Conservation (phyloP, 2,888 invertebrate species). For the Nysson spinosus region DNA sequence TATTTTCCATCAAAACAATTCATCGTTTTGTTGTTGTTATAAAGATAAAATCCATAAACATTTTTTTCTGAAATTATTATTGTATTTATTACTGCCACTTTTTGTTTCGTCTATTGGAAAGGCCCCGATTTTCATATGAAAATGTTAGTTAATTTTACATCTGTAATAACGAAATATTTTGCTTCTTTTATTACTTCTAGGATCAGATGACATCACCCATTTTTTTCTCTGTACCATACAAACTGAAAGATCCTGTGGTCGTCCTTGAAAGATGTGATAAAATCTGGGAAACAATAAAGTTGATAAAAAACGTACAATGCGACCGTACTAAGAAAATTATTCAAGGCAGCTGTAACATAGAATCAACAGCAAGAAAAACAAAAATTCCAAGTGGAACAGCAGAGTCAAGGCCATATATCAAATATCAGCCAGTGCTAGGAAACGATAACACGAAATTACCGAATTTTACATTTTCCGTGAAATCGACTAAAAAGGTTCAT, state of each 20-base stretch:
- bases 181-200: conserved; percentile 28
- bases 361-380: background rate
- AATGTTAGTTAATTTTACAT: too few relatives aligned
- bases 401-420: conserved; percentile 41
- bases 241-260: conserved; percentile 65
- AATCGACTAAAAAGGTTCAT: conserved; percentile 61
- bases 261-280: conserved; percentile 72
- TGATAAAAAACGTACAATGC: conserved; percentile 64
- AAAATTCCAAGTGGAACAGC: background rate
- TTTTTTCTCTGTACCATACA: conserved; percentile 37
- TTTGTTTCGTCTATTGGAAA: too few relatives aligned
- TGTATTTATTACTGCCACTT: too few relatives aligned
- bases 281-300: conserved; percentile 73
- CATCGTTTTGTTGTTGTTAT: too few relatives aligned
- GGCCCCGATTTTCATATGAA: too few relatives aligned
- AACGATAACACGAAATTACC: conserved; percentile 61
- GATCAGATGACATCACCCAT: conserved; percentile 1
- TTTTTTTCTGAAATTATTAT: too few relatives aligned
- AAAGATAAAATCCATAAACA: too few relatives aligned
- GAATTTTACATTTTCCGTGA: conserved; percentile 67
- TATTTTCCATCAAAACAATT: too few relatives aligned
- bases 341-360: background rate
- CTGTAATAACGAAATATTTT: too few relatives aligned
- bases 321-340: conserved; percentile 3
- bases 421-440: conserved; percentile 58